These are phyloP conservation scores for Falcunculus frontatus DNA, from an alignment of 2,113 vertebrate species.

Conservation along the genomic window DNA sequence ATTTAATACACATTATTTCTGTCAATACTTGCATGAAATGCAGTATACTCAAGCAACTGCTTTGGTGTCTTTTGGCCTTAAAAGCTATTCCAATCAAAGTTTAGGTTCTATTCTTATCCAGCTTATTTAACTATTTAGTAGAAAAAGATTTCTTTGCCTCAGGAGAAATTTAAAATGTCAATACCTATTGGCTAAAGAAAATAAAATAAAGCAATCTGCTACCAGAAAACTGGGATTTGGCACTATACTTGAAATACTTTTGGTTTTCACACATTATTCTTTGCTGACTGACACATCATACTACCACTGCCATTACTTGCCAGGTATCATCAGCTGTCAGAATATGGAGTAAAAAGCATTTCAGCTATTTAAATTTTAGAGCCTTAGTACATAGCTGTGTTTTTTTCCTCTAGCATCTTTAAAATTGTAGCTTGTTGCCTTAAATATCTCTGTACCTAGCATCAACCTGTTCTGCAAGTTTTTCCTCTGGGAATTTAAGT, in stretches of 20 bases:
- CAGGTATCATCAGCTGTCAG: background rate
- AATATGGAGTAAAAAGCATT: background rate
- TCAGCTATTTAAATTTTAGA: background rate
- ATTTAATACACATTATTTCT: background rate
- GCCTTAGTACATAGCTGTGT: background rate
- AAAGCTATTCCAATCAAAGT: background rate
- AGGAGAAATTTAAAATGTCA: background rate
- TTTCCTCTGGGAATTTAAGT: background rate
- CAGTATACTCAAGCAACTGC: background rate
- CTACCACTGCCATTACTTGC: background rate
- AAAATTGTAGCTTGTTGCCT: background rate
- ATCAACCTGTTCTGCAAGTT: background rate
- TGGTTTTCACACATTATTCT: constrained; percentile 6
- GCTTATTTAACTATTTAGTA: constrained; percentile 26
- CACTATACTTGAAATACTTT: background rate
- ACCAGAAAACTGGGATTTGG: background rate
- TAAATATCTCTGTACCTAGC: background rate
- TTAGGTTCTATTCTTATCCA: constrained; percentile 4
- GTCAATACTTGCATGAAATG: background rate
- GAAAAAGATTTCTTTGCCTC: background rate
- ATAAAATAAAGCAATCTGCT: background rate
- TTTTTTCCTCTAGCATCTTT: background rate
- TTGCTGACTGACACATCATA: background rate
- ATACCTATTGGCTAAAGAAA: background rate
- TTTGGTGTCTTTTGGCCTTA: constrained; percentile 5